Evolutionary conservation across 2,888 invertebrate species (phyloP), one percentile per base, ranked within the genome.

Genomic region (Tanytarsus gracilentus): DNA sequence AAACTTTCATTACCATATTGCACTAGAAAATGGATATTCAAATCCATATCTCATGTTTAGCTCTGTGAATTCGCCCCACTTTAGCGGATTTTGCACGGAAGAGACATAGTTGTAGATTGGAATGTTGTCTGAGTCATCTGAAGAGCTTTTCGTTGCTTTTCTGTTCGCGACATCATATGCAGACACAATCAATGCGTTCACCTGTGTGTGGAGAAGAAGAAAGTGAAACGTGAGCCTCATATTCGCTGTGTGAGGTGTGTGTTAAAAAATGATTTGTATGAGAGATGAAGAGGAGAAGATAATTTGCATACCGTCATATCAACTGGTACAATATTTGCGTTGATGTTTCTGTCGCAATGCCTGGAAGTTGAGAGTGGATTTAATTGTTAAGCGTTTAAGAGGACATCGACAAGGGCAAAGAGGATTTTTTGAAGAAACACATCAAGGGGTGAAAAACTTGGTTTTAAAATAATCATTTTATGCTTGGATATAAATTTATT

Each of bases 51-150:
- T 69, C 65, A 79, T 63, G 63, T 79, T 80, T 2, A 76, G 69
- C 0, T 68, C 61, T 65, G 74, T 70, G 66, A 86, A 86, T 58
- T 85, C 78, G 0, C 76, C 78, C 92, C 92, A 94, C 0, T 83
- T 83, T 50, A 92, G 73, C 1, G 84, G 83, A 68, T 89, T 88
- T 65, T 88, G 81, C 2, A 77, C 78, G 0, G 88, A 86, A 0
- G 90, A 86, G 2, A 90, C 87, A 71, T 84, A 88, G 72, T 94
- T 91, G 76, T 85, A 90, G 39, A 93, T 82, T 0, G 82, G 76
- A 1, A 76, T 77, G 23, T 75, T 74, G 18, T 44, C 0, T 71
- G 27, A 29, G 16, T 27, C 23, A 3, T 29, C 18, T 29, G 26
- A 36, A 62, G 75, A 75, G 71, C 71, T 18, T 66, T 65, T 59